Percentiles rank a stretch among this genome's conserved stretches.
phyloP scores from a whole-genome alignment of 2,113 vertebrate genomes.

The Syngnathus typhle region DNA sequence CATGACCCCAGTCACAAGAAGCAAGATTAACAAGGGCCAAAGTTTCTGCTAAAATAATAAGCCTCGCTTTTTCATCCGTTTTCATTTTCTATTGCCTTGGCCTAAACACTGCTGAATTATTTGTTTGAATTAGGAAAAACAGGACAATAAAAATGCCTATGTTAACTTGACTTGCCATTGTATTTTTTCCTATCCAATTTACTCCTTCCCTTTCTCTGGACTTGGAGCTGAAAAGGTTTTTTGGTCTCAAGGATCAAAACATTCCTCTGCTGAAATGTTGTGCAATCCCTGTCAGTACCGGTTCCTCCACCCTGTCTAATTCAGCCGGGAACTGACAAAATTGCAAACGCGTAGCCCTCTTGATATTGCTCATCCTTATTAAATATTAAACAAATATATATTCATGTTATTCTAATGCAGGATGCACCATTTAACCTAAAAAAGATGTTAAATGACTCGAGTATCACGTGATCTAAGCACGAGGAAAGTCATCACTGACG shows the following conservation, averaged over 20 bases:
- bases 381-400: no score
- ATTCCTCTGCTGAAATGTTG: conserved; percentile 67
- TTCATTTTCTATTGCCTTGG: conserved; percentile 2
- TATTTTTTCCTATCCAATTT: conserved; percentile 22
- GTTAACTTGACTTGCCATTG: conserved; percentile 18
- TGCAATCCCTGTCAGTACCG: conserved; percentile 69
- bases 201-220: conserved; percentile 39
- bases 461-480: conserved; percentile 45
- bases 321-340: conserved; percentile 22
- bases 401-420: neutral
- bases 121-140: neutral
- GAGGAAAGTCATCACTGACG: neutral
- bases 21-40: conserved; percentile 57
- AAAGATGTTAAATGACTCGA: neutral
- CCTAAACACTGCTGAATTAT: neutral
- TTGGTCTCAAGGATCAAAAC: conserved; percentile 58
- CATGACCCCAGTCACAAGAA: conserved; percentile 47
- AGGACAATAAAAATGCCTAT: neutral
- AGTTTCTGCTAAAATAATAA: conserved; percentile 50
- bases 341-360: neutral
- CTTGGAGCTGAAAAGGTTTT: conserved; percentile 63
- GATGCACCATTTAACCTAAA: neutral
- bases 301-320: conserved; percentile 36
- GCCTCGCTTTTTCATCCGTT: conserved; percentile 36
- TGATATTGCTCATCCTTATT: neutral